A percentile compares a stretch with the other conserved stretches of the same genome.
Conservation (phyloP, 2,797 vertebrate species). For the Petrocephalus sullivani region DNA sequence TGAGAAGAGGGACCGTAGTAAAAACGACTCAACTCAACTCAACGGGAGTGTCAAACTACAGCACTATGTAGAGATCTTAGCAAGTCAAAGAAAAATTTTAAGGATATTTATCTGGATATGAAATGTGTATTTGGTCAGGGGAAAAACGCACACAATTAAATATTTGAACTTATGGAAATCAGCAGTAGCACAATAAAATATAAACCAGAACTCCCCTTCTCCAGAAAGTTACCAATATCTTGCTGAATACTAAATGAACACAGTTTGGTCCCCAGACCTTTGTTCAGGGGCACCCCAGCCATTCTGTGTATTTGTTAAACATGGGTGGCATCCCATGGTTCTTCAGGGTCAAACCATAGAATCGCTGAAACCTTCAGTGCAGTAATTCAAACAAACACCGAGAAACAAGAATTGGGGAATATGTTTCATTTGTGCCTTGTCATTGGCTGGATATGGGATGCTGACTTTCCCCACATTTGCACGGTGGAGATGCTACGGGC, state of each 20-base stretch:
- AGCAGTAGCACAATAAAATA: neutral
- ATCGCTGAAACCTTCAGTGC: too few species aligned
- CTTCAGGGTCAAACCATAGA: neutral
- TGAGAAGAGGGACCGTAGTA: neutral
- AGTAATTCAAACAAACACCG: too few species aligned
- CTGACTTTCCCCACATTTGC: neutral
- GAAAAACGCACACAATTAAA: neutral
- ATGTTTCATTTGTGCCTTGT: neutral
- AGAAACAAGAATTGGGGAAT: neutral
- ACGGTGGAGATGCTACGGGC: neutral
- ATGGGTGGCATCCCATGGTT: neutral
- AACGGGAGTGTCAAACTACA: neutral
- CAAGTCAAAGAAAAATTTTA: neutral
- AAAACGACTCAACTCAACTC: neutral
- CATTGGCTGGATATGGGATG: neutral
- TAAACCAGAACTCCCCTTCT: neutral
- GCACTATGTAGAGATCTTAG: neutral
- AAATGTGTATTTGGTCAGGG: neutral
- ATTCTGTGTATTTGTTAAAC: too few species aligned
- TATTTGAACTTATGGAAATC: neutral
- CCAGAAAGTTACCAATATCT: neutral
- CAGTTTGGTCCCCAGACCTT: neutral
- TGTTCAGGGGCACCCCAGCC: too few species aligned
- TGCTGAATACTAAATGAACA: neutral
- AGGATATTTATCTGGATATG: neutral